Evolutionary conservation across 1,140 invertebrate species (phyloP), one percentile per base, ranked within the genome.

Genomic region (Rhizoglyphus robini): DNA sequence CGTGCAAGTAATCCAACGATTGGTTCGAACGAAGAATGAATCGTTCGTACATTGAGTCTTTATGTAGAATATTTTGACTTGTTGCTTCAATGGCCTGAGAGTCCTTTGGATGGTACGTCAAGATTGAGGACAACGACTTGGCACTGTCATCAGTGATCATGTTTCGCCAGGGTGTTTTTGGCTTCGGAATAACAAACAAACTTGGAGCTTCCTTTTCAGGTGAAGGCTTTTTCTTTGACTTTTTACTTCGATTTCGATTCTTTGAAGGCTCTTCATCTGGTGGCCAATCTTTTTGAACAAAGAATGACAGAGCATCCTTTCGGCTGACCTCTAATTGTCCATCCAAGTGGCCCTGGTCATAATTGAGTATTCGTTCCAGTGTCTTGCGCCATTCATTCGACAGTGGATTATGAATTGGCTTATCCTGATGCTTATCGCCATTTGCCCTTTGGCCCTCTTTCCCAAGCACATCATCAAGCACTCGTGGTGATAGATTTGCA

Each of bases 371-470:
- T 27, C 58, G 58, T 60, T 60, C 58, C 58, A 60, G 29, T 2
- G 58, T 60, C 29, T 60, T 60, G 31, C n/a, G 1, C 58, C 58
- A 60, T 2, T 60, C 58, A 60, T 60, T 60, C 15, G 32, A 23
- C 38, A 60, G 29, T n/a, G 15, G 58, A 20, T 60, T 13, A 38
- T 32, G 27, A 60, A 34, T 32, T 29, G 15, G 31, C 25, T 60
- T 2, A 8, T 29, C 13, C 27, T 60, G 15, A 41, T 3, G 15
- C 2, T 60, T 15, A 1, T 32, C 15, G 13, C 36, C 15, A 2
- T 32, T 8, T 34, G 3, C 8, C 2, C 36, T 13, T 2, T 34
- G 15, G 15, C 25, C 5, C 4, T 3, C 27, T 20, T 60, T 34
- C 8, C 13, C 23, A n/a, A 60, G 54, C n/a, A 58, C 5, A 18